These are phyloP conservation scores for Picathartes gymnocephalus DNA, from an alignment of 2,113 vertebrate species.

Conservation along the genomic window DNA sequence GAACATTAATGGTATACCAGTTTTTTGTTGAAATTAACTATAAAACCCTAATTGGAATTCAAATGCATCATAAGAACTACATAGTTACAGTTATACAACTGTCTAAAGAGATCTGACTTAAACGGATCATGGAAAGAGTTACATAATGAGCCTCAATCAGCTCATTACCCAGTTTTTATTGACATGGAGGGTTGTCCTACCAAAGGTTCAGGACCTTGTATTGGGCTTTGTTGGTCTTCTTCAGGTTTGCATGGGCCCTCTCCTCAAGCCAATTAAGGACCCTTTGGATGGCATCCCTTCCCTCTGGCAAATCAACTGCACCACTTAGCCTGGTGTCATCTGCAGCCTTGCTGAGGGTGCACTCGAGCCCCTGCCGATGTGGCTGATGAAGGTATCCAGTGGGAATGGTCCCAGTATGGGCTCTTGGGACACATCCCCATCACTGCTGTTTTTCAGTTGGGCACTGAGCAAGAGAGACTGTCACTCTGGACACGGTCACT, in stretches of 20 bases:
- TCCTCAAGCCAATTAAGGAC: background rate
- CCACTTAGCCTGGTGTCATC: background rate
- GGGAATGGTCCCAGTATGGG: fast-evolving
- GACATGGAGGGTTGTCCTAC: background rate
- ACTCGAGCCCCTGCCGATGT: fast-evolving
- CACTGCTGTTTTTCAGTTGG: background rate
- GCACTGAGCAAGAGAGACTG: background rate
- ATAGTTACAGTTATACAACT: background rate
- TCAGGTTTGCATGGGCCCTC: fast-evolving
- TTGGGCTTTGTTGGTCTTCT: background rate
- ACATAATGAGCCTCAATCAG: background rate
- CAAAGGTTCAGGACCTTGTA: background rate
- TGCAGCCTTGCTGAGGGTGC: background rate
- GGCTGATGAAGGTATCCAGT: background rate
- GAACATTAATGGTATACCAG: background rate
- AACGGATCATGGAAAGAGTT: background rate
- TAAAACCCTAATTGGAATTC: background rate
- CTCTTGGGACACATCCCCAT: background rate
- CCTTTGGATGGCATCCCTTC: background rate
- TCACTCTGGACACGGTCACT: background rate
- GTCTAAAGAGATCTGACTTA: background rate
- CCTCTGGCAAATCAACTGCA: background rate
- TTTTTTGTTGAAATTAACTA: background rate
- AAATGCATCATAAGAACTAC: background rate
- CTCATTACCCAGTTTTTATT: background rate